Base-by-base conservation (phyloP, 2,113 vertebrate species). In the Opisthocomus hoazin region DNA sequence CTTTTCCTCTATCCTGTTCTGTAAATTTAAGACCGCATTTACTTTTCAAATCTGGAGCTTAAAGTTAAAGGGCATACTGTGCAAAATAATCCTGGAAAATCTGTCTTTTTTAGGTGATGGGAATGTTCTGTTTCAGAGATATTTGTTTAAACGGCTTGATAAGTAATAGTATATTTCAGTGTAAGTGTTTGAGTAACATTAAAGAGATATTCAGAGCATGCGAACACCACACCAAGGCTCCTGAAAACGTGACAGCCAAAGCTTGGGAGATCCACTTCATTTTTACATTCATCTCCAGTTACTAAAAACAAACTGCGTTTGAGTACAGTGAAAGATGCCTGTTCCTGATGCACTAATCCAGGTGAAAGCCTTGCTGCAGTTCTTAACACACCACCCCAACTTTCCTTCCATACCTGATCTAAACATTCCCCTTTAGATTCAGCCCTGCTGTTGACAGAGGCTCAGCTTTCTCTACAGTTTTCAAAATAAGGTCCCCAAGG, bases 11-110 rank as follows among this genome's bases (percentile, higher is more conserved):
- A 48, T 54, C 84, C 84, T 14, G 74, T 88, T 87, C 77, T 70
- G 81, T n/a, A 54, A 93, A 84, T 95, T 93, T 90, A 96, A 96
- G 91, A 70, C 27, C 9, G 0, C 89, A 84, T 96, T 97, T 94
- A 63, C 66, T 87, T 89, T 54, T 46, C 30, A 79, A 87, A 84
- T 43, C n/a, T 69, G 74, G 53, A 83, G 87, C 83, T 91, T 89
- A 89, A 54, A 53, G 43, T 77, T 89, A 50, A 91, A 80, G 61
- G 66, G 30, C 74, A 82, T 65, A 61, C 12, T 89, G 80, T 69
- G 30, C 77, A 65, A 89, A 87, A 50, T 84, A 91, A 96, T 85
- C 89, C 89, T 37, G 68, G 74, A 79, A 95, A 94, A 96, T 76
- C 86, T n/a, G 4, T 43, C n/a, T 58, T 84, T 73, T 83, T 82